Evolutionary conservation across 2,113 vertebrate genomes (phyloP).

Genomic region (Cairina moschata): DNA sequence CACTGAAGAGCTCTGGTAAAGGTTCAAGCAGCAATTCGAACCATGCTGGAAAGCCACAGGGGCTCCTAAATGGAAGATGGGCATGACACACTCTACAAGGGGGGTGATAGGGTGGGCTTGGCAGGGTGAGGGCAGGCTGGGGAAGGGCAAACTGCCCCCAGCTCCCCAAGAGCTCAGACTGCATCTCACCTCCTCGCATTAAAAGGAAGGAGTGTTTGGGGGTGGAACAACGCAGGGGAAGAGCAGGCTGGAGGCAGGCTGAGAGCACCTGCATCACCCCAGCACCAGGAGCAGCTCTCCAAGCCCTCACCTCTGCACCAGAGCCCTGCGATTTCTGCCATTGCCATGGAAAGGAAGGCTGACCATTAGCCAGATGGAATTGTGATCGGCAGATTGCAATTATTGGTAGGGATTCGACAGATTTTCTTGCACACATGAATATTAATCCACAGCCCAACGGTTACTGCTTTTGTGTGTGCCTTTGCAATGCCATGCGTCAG

Average conservation of each 20-base stretch:
- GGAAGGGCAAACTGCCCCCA: background rate
- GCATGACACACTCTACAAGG: accelerated
- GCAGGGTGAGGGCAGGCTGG: too few relatives aligned
- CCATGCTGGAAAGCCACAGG: background rate
- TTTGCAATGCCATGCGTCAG: background rate
- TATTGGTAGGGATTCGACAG: background rate
- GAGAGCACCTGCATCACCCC: background rate
- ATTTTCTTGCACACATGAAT: background rate
- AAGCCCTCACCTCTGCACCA: background rate
- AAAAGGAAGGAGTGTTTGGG: accelerated
- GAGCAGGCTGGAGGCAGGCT: background rate
- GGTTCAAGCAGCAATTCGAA: conserved; percentile 19
- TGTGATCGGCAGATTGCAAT: background rate
- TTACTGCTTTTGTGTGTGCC: background rate
- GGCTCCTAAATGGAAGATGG: background rate
- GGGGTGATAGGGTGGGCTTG: background rate
- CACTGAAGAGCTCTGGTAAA: conserved; percentile 10
- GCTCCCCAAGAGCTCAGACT: background rate
- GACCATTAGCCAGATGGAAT: background rate
- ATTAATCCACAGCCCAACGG: background rate
- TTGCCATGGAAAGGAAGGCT: background rate
- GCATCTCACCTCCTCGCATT: background rate
- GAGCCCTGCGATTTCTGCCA: background rate
- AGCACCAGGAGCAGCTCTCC: too few relatives aligned
- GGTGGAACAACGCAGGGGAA: background rate